Percentiles rank a stretch among this genome's conserved stretches.
Evolutionary conservation across 1,140 invertebrate species (phyloP).

Genomic region (Pseudomyrmex gracilis): DNA sequence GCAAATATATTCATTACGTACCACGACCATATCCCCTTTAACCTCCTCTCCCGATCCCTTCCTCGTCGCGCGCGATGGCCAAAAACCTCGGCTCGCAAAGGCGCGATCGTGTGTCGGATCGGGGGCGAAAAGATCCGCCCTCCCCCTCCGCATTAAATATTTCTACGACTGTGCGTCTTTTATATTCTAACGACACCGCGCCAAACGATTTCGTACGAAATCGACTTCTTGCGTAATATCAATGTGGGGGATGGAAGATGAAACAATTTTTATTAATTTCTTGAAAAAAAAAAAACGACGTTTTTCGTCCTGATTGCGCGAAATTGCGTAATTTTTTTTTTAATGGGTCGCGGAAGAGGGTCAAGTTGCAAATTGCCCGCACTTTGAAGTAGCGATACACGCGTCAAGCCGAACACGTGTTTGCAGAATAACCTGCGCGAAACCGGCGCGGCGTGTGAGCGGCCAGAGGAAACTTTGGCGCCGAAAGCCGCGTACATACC

Average conservation of each 20-base stretch:
- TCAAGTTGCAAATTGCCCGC: conserved; percentile 43
- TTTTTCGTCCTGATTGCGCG: not conserved
- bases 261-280: conserved; percentile 17
- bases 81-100: conserved; percentile 67
- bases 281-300: too few relatives aligned
- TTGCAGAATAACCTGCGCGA: conserved; percentile 36
- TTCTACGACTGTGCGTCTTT: conserved; percentile 47
- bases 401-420: conserved; percentile 53
- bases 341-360: not conserved
- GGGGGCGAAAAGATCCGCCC: conserved; percentile 38
- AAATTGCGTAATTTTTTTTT: conserved; percentile 17
- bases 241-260: not conserved
- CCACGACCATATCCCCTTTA: conserved; percentile 76
- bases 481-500: conserved; percentile 43
- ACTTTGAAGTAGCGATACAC: conserved; percentile 41
- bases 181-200: conserved; percentile 51
- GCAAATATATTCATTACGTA: conserved; percentile 85
- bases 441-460: conserved; percentile 35
- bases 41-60: conserved; percentile 54
- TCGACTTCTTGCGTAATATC: conserved; percentile 49
- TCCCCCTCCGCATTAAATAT: conserved; percentile 26
- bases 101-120: conserved; percentile 51
- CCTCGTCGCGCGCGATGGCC: conserved; percentile 42
- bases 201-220: conserved; percentile 46
- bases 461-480: conserved; percentile 49